phyloP scores from a whole-genome alignment of 1,140 invertebrate species.

The Yoshiicerus persimilis region DNA sequence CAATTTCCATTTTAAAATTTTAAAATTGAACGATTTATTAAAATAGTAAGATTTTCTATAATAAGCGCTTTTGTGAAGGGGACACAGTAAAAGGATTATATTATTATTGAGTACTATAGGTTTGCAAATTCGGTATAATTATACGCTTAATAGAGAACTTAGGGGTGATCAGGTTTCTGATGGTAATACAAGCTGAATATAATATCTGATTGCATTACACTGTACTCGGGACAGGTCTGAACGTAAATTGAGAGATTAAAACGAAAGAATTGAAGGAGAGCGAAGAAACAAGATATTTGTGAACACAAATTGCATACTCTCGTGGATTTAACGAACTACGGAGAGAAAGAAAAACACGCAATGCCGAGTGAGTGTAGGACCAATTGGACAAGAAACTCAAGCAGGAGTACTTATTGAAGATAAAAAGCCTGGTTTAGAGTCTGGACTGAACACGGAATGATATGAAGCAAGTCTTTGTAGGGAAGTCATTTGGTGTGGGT shows the following conservation, averaged over 20 bases:
- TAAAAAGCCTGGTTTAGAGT: background rate
- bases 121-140: too few relatives aligned
- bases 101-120: too few relatives aligned
- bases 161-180: background rate
- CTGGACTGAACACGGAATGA: too few relatives aligned
- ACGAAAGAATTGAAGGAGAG: background rate
- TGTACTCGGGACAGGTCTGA: background rate
- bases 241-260: background rate
- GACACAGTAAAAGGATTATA: too few relatives aligned
- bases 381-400: background rate
- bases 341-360: background rate
- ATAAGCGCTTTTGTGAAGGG: too few relatives aligned
- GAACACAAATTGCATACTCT: background rate
- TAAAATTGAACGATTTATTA: too few relatives aligned
- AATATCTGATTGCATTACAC: background rate
- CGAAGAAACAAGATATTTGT: background rate
- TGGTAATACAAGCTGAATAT: background rate
- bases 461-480: too few relatives aligned
- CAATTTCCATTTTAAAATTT: too few relatives aligned
- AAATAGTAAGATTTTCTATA: too few relatives aligned
- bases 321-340: background rate
- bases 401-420: background rate
- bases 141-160: background rate
- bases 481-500: too few relatives aligned
- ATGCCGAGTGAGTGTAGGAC: background rate